These are phyloP conservation scores for Sceloporus tristichus DNA, from an alignment of 2,113 vertebrate genomes.

Conservation along the genomic window DNA sequence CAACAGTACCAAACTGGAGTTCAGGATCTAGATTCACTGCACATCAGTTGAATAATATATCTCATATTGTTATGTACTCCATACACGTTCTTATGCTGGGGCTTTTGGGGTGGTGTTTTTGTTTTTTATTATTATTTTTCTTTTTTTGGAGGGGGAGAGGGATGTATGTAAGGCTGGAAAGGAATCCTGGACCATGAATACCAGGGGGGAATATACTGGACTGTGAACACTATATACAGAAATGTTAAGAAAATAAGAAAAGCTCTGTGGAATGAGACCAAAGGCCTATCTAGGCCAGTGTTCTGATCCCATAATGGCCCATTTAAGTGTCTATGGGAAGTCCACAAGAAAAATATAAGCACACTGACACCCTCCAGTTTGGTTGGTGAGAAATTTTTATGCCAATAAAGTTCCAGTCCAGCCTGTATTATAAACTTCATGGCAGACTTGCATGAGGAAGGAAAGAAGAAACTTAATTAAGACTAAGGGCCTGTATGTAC, in stretches of 20 bases:
- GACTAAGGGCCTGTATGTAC: no score
- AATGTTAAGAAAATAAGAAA: background rate
- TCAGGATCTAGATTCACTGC: background rate
- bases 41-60: background rate
- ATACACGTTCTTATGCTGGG: background rate
- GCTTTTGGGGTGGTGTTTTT: no score
- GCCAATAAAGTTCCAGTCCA: background rate
- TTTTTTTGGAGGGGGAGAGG: no score
- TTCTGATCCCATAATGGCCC: background rate
- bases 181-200: no score
- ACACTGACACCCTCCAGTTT: background rate
- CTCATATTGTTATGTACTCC: background rate
- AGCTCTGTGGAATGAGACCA: background rate
- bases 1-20: background rate
- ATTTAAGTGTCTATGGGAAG: background rate
- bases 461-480: accelerated
- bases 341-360: background rate
- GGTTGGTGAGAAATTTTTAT: background rate
- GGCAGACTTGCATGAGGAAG: background rate
- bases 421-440: background rate
- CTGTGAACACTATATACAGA: background rate
- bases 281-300: background rate
- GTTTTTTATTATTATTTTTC: no score
- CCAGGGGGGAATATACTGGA: background rate
- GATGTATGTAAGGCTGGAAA: background rate